These are phyloP conservation scores for Stegodyphus mimosarum DNA, from an alignment of 1,140 invertebrate genomes.

Conservation along the genomic window DNA sequence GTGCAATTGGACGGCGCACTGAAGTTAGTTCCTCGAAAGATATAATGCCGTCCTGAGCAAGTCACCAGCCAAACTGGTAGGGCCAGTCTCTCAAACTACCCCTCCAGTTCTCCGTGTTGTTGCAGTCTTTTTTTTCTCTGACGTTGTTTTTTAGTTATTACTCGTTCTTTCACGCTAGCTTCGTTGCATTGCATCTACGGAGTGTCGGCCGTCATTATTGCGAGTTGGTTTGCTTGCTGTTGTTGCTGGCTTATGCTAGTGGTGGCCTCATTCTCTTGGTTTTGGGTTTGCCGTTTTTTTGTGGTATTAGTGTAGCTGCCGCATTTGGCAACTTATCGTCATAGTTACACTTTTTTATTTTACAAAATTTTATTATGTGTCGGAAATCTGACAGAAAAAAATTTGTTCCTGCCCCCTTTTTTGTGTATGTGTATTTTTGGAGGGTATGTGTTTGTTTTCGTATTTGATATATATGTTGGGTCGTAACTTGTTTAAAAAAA, in stretches of 20 bases:
- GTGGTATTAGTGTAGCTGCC: not conserved
- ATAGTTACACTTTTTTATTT: too few species aligned
- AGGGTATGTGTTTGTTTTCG: too few species aligned
- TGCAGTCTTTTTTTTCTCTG: conserved; percentile 5
- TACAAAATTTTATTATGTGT: too few species aligned
- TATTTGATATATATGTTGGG: too few species aligned
- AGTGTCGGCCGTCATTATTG: conserved; percentile 8
- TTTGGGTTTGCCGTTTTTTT: not conserved
- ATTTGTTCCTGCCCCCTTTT: too few species aligned
- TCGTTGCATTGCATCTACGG: conserved; percentile 13
- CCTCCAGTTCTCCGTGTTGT: conserved; percentile 6
- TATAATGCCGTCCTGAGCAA: conserved; percentile 18
- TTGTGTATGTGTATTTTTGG: too few species aligned
- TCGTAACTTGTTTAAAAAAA: too few species aligned
- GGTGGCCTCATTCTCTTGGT: conserved; percentile 39
- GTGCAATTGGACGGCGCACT: conserved; percentile 32
- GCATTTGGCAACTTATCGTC: not conserved
- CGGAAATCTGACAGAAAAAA: too few species aligned
- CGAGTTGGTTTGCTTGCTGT: not conserved
- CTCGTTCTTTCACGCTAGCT: conserved; percentile 36
- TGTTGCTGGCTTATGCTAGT: conserved; percentile 8
- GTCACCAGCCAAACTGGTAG: conserved; percentile 48
- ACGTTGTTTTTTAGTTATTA: conserved; percentile 35
- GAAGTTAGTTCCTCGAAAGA: conserved; percentile 41
- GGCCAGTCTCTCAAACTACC: conserved; percentile 33